These are phyloP conservation scores for Girardinus metallicus DNA, from an alignment of 2,797 vertebrate genomes.

Conservation along the genomic window DNA sequence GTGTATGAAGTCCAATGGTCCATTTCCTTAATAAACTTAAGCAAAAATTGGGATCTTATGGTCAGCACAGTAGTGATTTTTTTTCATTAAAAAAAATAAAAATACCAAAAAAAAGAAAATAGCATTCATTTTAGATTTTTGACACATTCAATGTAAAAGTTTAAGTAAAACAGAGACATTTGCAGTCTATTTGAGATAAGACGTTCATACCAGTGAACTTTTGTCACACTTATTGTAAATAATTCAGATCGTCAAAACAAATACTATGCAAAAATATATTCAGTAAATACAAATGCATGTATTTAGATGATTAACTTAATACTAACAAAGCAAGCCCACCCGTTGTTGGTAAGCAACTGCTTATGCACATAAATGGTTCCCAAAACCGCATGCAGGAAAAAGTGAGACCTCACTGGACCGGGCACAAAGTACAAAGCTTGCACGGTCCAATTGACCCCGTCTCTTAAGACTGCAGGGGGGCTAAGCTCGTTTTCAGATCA, in stretches of 20 bases:
- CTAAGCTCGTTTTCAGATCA: background rate
- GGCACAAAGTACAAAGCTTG: no score
- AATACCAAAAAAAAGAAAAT: background rate
- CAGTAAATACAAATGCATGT: background rate
- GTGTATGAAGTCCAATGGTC: background rate
- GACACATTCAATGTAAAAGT: background rate
- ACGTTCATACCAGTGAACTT: background rate
- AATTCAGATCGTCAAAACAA: background rate
- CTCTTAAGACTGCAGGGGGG: no score
- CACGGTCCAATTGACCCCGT: no score
- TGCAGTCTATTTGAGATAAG: background rate
- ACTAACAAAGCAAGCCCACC: background rate
- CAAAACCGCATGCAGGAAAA: no score
- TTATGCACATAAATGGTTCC: background rate
- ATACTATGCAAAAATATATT: background rate
- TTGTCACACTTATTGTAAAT: background rate
- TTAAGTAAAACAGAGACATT: background rate
- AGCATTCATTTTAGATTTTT: background rate
- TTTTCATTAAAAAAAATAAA: no score
- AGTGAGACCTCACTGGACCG: no score
- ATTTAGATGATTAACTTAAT: background rate
- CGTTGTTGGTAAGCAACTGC: background rate
- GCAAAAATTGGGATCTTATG: background rate
- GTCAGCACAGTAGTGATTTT: no score
- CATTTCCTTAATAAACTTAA: background rate